Conservation (phyloP, 2,888 invertebrate species). For the Caenorhabditis sinica region DNA sequence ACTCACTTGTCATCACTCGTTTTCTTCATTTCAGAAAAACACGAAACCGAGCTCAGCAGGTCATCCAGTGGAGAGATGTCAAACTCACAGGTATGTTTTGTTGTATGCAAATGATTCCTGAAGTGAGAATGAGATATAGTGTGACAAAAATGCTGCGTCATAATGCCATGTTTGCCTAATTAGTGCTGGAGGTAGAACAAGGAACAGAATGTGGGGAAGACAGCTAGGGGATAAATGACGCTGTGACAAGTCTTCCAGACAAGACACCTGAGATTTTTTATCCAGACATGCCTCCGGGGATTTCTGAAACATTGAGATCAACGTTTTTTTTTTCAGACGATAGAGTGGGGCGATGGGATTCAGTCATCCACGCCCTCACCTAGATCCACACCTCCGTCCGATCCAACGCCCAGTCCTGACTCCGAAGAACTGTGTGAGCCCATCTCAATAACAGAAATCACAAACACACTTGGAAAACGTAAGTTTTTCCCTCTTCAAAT, state of each 20-base stretch:
- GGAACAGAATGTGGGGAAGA: slow-evolving; percentile 30
- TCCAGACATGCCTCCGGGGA: background rate
- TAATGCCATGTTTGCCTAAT: slow-evolving; percentile 55
- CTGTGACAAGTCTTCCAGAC: slow-evolving; percentile 64
- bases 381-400: slow-evolving; percentile 60
- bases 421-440: slow-evolving; percentile 39
- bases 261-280: slow-evolving; percentile 32
- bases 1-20: background rate
- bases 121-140: background rate
- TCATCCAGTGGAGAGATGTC: slow-evolving; percentile 69
- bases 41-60: slow-evolving; percentile 70
- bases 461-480: slow-evolving; percentile 56
- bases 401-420: slow-evolving; percentile 65
- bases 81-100: slow-evolving; percentile 66
- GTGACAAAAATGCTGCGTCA: slow-evolving; percentile 46
- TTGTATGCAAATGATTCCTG: slow-evolving; percentile 13
- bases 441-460: slow-evolving; percentile 57
- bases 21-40: slow-evolving; percentile 66
- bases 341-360: slow-evolving; percentile 71
- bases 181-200: slow-evolving; percentile 55
- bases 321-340: slow-evolving; percentile 67
- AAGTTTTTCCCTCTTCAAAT: slow-evolving; percentile 2
- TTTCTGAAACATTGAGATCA: slow-evolving; percentile 50
- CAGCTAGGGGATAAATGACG: slow-evolving; percentile 37
- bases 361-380: slow-evolving; percentile 69